Base-by-base conservation (phyloP, 2,888 invertebrate species). In the Smittia sp. region DNA sequence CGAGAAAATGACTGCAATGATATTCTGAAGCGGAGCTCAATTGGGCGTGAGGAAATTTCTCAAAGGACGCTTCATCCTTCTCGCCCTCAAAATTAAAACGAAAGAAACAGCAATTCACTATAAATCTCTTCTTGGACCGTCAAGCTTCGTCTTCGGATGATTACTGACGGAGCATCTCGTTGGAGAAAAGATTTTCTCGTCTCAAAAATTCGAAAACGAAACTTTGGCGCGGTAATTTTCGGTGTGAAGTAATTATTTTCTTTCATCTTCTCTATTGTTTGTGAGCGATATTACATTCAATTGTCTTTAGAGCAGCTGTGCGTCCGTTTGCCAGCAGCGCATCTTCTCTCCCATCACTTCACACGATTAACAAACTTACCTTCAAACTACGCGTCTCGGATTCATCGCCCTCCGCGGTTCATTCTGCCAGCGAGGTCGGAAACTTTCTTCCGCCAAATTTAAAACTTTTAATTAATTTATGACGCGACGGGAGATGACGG, bases 221-320 rank as follows among this genome's bases (percentile, higher is more conserved):
- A 70, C 41, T n/a, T 67, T 69, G 9, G 69, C 66, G 15, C 6
- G n/a, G 46, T 54, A 70, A 72, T 58, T 72, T 72, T 70, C 58
- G 54, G 72, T 72, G 72, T 52, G 72, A 72, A 72, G 54, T 62
- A 38, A 72, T 72, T 72, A 72, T 1, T 46, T 46, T 46, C 15
- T 58, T 58, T 58, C 13, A 25, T 38, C 62, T 24, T 54, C 9
- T 38, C 62, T 20, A 72, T 72, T 72, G 62, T 72, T 62, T 38
- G 9, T 54, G 22, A 32, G 62, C 62, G 38, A 72, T 62, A 72
- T 72, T 72, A 72, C 54, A 72, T 72, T 72, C 72, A 72, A 72
- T 72, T 72, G 72, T 72, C 25, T 52, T 54, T 24, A 20, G 27
- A 27, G 54, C 20, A 46, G 65, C 13, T 67, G 18, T 13, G 22